Base-by-base conservation (phyloP, 2,888 invertebrate genomes). In the Myopa testacea region DNA sequence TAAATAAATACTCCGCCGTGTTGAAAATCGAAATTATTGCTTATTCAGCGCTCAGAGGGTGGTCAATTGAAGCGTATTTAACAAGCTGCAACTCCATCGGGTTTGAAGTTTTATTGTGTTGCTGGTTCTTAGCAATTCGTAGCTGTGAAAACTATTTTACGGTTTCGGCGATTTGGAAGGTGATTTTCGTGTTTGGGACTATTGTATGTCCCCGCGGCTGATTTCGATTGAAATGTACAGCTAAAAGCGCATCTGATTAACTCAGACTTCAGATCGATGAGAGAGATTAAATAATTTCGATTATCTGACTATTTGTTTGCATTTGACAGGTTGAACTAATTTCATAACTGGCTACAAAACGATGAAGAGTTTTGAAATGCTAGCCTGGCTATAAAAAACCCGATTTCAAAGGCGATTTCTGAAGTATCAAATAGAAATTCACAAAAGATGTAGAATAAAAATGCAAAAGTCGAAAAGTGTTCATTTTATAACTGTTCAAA, bases 301-400 rank as follows among this genome's bases (percentile, higher is more conserved):
- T 77, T 67, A 72, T 40, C 45, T 34, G n/a, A 7, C 26, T 69
- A 45, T 50, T 77, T 62, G 67, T 73, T 74, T 58, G 67, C 19
- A 12, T 60, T 50, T 69, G 73, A 77, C 77, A 77, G 73, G 73
- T 77, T 34, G 77, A 77, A 77, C 77, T 40, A 77, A 77, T 77
- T 73, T 60, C 38, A 16, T 10, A n/a, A 14, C n/a, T n/a, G 26
- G 14, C 34, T 26, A 14, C 6, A 26, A 70, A 38, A 7, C 1
- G n/a, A 10, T 3, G 37, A 34, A 34, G 71, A 52, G 14, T 4
- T n/a, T 26, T 26, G 2, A 26, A 26, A 26, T 26, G 26, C 26
- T 26, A 26, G 26, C 1, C 37, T 16, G 34, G 37, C 34, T 38
- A 10, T 10, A 8, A 40, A 37, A 26, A 19, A 50, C 26, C 26